Conservation (phyloP, 2,888 invertebrate genomes). For the Baccha elongata region DNA sequence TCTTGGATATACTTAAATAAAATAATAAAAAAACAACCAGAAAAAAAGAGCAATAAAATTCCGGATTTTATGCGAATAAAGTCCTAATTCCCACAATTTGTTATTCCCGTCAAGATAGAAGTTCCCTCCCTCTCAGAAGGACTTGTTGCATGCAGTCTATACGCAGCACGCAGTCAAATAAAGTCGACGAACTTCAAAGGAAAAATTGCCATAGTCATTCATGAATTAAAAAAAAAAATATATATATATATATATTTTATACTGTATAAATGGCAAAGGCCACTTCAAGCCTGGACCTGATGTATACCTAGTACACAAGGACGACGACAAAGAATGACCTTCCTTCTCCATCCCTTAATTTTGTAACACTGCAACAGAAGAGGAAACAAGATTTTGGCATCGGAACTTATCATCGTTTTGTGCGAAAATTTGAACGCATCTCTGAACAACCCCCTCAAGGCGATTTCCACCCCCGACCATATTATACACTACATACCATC, state of each 20-base stretch:
- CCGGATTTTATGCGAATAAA: constrained; percentile 68
- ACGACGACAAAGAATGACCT: constrained; percentile 42
- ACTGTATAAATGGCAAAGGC: constrained; percentile 35
- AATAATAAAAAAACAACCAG: constrained; percentile 21
- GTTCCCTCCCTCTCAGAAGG: constrained; percentile 6
- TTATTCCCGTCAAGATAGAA: constrained; percentile 48
- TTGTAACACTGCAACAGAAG: constrained; percentile 15
- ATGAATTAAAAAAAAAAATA: constrained; percentile 45
- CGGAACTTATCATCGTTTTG: constrained; percentile 44
- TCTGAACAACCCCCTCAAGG: constrained; percentile 34
- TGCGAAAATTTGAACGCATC: constrained; percentile 64
- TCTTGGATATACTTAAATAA: background rate
- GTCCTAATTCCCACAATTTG: constrained; percentile 72
- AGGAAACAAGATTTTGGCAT: constrained; percentile 49
- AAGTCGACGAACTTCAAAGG: constrained; percentile 16
- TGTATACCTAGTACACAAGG: background rate
- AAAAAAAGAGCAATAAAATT: constrained; percentile 67
- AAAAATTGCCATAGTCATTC: constrained; percentile 42
- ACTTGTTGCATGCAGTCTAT: constrained; percentile 64
- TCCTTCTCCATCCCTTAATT: constrained; percentile 20
- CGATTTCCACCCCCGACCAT: constrained; percentile 20
- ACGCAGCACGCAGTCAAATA: constrained; percentile 63
- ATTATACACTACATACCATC: background rate
- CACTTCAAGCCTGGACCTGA: constrained; percentile 56
- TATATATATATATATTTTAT: constrained; percentile 36